A percentile compares a stretch with the other conserved stretches of the same genome.
Conservation (phyloP, 2,797 vertebrate genomes). For the Calcarius lapponicus region DNA sequence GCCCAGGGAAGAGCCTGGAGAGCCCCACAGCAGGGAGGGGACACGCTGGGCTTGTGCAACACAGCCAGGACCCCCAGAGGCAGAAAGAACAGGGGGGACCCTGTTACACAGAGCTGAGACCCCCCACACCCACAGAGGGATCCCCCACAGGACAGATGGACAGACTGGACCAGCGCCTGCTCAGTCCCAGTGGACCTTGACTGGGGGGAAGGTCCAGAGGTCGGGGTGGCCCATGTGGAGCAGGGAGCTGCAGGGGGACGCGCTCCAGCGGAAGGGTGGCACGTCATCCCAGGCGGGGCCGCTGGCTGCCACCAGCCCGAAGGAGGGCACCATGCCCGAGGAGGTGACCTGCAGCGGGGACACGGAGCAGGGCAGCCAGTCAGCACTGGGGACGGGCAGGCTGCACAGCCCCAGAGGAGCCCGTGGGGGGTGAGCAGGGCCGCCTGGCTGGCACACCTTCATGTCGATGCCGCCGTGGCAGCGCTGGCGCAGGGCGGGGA, state of each 20-base stretch:
- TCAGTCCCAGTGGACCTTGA: slow-evolving; percentile 87
- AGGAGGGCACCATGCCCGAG: slow-evolving; percentile 76
- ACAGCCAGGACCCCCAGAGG: background rate
- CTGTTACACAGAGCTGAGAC: background rate
- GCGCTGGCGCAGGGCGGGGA: slow-evolving; percentile 87
- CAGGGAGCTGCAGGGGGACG: slow-evolving; percentile 82
- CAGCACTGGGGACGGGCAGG: rapidly evolving
- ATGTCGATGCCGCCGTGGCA: slow-evolving; percentile 91
- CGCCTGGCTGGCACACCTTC: slow-evolving; percentile 77
- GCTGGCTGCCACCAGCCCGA: slow-evolving; percentile 83
- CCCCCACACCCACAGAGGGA: background rate
- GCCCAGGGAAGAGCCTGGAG: background rate
- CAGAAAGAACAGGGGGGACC: background rate
- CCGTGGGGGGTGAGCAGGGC: too few species aligned
- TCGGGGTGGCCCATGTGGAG: slow-evolving; percentile 94
- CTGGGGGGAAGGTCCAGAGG: slow-evolving; percentile 86
- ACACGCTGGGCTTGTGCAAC: background rate
- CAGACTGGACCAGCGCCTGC: rapidly evolving
- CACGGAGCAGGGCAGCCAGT: background rate
- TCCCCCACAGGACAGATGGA: background rate
- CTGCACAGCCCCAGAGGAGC: background rate
- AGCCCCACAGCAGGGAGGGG: rapidly evolving
- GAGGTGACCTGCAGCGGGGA: slow-evolving; percentile 82
- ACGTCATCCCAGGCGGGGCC: slow-evolving; percentile 92
- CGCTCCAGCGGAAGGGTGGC: slow-evolving; percentile 91